Percentiles rank a stretch among this genome's conserved stretches.
These are phyloP conservation scores for Aphaenogaster ashmeadi DNA, from an alignment of 1,140 invertebrate species.

Conservation along the genomic window DNA sequence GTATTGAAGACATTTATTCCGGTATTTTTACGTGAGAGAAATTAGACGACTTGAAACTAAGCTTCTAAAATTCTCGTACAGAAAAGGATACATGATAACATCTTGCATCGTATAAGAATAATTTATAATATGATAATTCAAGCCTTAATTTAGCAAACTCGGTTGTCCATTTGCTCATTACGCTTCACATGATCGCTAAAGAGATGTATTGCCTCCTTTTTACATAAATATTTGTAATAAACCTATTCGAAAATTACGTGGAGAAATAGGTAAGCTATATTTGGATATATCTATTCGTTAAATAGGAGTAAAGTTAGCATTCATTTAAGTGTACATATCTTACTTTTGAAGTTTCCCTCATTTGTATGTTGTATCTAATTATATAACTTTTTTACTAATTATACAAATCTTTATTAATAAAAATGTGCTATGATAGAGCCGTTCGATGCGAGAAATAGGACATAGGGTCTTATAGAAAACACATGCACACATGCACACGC, in stretches of 20 bases:
- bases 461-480: neutral
- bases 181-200: slow-evolving; percentile 5
- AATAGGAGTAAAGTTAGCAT: neutral
- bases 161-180: neutral
- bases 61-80: neutral
- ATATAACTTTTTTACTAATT: neutral
- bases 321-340: neutral
- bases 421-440: neutral
- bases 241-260: slow-evolving; percentile 3
- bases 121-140: slow-evolving; percentile 48
- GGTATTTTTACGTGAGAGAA: neutral
- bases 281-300: neutral
- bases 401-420: neutral
- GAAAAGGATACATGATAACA: neutral
- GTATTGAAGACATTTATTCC: neutral
- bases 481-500: neutral
- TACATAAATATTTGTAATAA: slow-evolving; percentile 21
- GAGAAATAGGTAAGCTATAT: neutral
- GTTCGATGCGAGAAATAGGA: neutral
- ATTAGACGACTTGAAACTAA: neutral
- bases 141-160: slow-evolving; percentile 32
- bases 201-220: slow-evolving; percentile 11
- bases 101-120: slow-evolving; percentile 23
- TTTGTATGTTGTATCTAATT: neutral
- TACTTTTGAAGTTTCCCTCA: neutral